Base-by-base conservation (phyloP, 2,113 vertebrate species). In the Phainopepla nitens region DNA sequence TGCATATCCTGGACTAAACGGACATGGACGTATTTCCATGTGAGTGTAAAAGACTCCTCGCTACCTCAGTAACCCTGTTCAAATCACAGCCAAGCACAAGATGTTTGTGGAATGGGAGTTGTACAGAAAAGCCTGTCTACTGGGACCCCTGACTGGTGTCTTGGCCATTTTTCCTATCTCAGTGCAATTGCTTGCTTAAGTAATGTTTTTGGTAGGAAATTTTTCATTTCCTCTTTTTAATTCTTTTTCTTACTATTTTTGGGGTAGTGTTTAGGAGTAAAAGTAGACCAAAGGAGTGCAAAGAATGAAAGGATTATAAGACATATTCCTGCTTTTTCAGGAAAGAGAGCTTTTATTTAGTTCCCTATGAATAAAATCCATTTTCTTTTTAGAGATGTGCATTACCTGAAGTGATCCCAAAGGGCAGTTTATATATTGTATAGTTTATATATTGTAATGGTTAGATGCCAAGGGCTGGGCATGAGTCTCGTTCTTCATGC, bases 11-110 rank as follows among this genome's bases (percentile, higher is more conserved):
- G 61, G 39, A 19, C 57, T 51, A 20, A 58, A 56, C 0, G 25
- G 29, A 9, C 12, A 1, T 1, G 35, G 17, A 24, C 14, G 0
- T 45, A 15, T 22, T 54, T 50, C 14, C 4, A 1, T 20, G 44
- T 3, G 23, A 31, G 29, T 7, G 2, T 28, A 18, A n/a, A 58
- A 7, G 3, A 9, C 23, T 27, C 17, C 29, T 8, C n/a, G 70
- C 35, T 57, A 6, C 51, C 77, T 23, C 41, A 72, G 53, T 15
- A 18, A 64, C 15, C 75, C 71, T 28, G 21, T 11, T 22, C 62
- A 15, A 45, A 61, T 8, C 58, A 7, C 1, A 22, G 68, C 31
- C 17, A 16, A 44, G 39, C 41, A 11, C 23, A 13, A 56, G 27
- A 44, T 18, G 35, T 73, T 62, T 62, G 80, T 42, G 1, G 33